phyloP scores from a whole-genome alignment of 2,113 vertebrate genomes.

The Albula glossodonta region DNA sequence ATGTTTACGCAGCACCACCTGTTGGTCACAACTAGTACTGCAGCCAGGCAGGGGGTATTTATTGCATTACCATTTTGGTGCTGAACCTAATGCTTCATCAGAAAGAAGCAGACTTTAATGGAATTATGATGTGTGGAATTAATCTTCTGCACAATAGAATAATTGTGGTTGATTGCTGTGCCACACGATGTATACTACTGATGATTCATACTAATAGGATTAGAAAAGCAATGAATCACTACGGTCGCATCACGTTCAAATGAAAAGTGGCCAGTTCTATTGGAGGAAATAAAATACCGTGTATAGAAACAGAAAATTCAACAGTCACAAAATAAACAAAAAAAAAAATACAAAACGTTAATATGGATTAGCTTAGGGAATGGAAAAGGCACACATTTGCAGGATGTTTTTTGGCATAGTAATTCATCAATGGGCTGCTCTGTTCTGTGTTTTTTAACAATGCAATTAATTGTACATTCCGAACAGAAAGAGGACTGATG shows the following conservation, averaged over 20 bases:
- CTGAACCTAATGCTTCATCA: neutral
- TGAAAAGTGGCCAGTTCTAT: neutral
- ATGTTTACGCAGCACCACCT: neutral
- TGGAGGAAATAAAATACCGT: neutral
- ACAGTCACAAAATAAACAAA: neutral
- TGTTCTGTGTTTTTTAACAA: neutral
- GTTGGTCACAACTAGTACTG: neutral
- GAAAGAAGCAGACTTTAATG: neutral
- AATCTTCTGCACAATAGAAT: neutral
- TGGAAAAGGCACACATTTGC: neutral
- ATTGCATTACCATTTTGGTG: neutral
- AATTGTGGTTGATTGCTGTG: neutral
- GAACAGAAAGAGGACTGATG: neutral
- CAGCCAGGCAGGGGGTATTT: neutral
- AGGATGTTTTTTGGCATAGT: neutral
- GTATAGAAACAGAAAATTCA: neutral
- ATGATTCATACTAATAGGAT: constrained; percentile 1
- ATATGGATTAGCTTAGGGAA: too few species aligned
- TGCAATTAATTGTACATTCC: neutral
- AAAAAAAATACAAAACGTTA: neutral
- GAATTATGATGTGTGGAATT: neutral
- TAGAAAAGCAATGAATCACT: neutral
- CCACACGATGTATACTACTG: neutral
- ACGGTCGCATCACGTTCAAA: neutral
- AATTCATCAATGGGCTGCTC: neutral